These are phyloP conservation scores for Myiopsitta monachus DNA, from an alignment of 2,113 vertebrate genomes.

Conservation along the genomic window DNA sequence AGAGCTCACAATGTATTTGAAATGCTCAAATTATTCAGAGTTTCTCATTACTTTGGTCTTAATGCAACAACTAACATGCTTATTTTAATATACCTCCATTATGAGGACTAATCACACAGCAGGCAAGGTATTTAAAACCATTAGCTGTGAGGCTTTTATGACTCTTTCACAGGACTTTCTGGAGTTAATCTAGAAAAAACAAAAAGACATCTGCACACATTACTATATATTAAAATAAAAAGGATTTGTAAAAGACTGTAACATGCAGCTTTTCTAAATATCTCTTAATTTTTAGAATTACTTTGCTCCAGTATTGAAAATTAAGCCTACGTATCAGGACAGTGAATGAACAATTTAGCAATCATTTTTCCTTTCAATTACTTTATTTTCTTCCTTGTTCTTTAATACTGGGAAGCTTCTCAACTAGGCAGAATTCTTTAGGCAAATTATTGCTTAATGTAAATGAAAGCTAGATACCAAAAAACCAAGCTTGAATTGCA, in stretches of 20 bases:
- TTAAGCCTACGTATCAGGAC: neutral
- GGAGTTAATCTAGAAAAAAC: conserved; percentile 25
- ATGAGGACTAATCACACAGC: neutral
- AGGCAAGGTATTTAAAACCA: neutral
- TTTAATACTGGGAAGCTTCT: neutral
- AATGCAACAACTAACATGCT: neutral
- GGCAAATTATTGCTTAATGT: conserved; percentile 9
- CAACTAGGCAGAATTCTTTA: conserved; percentile 23
- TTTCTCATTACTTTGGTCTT: neutral
- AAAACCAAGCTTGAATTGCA: neutral
- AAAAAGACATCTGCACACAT: conserved; percentile 12
- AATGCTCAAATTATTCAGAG: neutral
- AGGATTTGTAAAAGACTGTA: neutral
- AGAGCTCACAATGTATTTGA: neutral
- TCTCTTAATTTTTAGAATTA: conserved; percentile 6
- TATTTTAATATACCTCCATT: neutral
- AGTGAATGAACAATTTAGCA: conserved; percentile 20
- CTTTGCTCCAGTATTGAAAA: conserved; percentile 32
- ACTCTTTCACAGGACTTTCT: conserved; percentile 7
- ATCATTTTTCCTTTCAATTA: neutral
- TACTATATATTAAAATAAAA: neutral
- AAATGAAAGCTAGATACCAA: neutral
- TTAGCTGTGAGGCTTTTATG: neutral
- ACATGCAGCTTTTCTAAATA: neutral
- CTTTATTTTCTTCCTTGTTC: conserved; percentile 17